phyloP scores from a whole-genome alignment of 2,888 invertebrate species.

The Drosophila basisetae region DNA sequence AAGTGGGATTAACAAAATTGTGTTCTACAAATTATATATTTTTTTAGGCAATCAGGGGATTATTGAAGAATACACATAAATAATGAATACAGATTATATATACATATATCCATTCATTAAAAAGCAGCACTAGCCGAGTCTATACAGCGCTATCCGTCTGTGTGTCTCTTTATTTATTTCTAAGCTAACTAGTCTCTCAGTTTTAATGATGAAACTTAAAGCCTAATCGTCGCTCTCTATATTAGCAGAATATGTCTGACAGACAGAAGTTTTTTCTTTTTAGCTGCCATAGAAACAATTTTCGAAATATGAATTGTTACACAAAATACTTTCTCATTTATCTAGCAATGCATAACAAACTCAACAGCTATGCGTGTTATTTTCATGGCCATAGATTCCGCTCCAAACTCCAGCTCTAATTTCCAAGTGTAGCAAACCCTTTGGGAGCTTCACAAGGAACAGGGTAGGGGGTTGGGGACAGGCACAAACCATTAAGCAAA shows the following conservation, averaged over 20 bases:
- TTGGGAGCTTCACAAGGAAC: not conserved
- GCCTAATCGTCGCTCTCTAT: no score
- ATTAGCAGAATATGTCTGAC: not conserved
- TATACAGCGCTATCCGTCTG: no score
- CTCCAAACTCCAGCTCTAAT: not conserved
- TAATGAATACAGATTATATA: no score
- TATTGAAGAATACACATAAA: no score
- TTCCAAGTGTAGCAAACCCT: constrained; percentile 24
- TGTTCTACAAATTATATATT: not conserved
- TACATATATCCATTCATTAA: no score
- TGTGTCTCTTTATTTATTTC: no score
- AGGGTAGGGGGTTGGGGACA: not conserved
- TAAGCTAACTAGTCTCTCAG: no score
- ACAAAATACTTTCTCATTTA: not conserved
- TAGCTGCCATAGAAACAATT: not conserved
- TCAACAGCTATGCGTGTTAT: not conserved
- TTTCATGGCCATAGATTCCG: not conserved
- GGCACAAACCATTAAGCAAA: constrained; percentile 70
- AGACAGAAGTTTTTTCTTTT: no score
- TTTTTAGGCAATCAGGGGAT: not conserved
- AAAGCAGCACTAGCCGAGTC: no score
- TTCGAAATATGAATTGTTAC: not conserved
- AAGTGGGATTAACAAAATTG: not conserved
- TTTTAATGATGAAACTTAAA: no score
- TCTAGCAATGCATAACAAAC: not conserved